Percentiles rank a stretch among this genome's conserved stretches.
These are phyloP conservation scores for Scolopax mira DNA, from an alignment of 2,113 vertebrate genomes.

Conservation along the genomic window DNA sequence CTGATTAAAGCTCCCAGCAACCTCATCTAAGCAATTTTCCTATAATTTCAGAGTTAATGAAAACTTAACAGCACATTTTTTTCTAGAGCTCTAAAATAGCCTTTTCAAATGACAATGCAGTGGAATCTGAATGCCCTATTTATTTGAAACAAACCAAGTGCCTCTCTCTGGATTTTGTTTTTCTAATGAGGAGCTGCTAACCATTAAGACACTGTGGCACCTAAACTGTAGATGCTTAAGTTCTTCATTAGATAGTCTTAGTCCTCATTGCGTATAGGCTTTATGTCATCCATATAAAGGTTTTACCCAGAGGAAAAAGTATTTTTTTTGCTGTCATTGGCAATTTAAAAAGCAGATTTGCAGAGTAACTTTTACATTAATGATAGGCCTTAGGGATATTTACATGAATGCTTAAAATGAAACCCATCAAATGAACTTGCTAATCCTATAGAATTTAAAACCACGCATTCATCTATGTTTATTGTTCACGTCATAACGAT, in stretches of 20 bases:
- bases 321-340: not conserved
- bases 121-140: not conserved
- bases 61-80: not conserved
- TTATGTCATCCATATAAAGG: not conserved
- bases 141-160: not conserved
- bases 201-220: not conserved
- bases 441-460: slow-evolving; percentile 57
- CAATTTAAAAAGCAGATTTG: slow-evolving; percentile 29
- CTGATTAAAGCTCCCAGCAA: not conserved
- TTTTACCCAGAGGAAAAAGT: not conserved
- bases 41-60: not conserved
- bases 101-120: not conserved
- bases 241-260: not conserved
- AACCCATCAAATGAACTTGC: slow-evolving; percentile 33
- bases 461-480: slow-evolving; percentile 34
- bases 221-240: not conserved
- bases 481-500: slow-evolving; percentile 50
- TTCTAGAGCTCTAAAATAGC: not conserved
- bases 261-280: not conserved
- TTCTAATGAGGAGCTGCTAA: not conserved
- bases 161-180: not conserved
- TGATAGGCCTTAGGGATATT: slow-evolving; percentile 15
- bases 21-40: not conserved
- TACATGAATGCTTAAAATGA: slow-evolving; percentile 36
- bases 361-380: slow-evolving; percentile 6